Evolutionary conservation across 2,113 vertebrate genomes (phyloP), one percentile per base, ranked within the genome.

Genomic region (Oenanthe oenanthe): DNA sequence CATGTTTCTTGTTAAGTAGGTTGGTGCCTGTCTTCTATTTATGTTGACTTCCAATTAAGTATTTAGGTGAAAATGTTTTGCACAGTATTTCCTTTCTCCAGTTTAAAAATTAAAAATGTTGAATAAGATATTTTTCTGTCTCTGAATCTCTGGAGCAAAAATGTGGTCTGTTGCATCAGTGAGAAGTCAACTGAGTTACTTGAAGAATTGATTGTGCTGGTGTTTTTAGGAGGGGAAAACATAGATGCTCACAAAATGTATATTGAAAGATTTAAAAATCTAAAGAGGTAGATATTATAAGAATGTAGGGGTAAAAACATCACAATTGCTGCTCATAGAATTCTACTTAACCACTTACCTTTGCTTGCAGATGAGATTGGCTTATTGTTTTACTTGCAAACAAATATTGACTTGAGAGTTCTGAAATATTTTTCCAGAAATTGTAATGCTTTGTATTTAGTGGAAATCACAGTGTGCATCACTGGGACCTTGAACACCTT

Each of bases 1-100:
- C 61, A 12, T 81, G 47, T 78, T 93, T 54, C 79, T 77, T 2
- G 47, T 77, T 86, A 91, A 96, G 81, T 91, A 65, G 73, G 73
- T 93, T 93, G 91, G 72, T 85, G 91, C 50, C 38, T 75, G 40
- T 74, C 63, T 84, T 88, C 81, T 94, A 36, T 70, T 92, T 93
- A 42, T 93, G 82, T 85, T 89, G 78, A 29, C 71, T 96, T 89
- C 31, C 36, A 71, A 85, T 93, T 85, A 96, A 96, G 85, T 94
- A 96, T 96, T 96, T 96, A 96, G n/a, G 36, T 92, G 82, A 83
- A 95, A 94, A 75, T 88, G 90, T 91, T 95, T 91, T 76, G 68
- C 48, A 57, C 26, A 29, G 73, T 91, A 89, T 96, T 94, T 97
- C 22, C 61, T 91, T 93, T 89, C 53, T 68, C 43, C 65, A 63